These are phyloP conservation scores for Phoxinus dragarum DNA, from an alignment of 2,797 vertebrate species.

Conservation along the genomic window DNA sequence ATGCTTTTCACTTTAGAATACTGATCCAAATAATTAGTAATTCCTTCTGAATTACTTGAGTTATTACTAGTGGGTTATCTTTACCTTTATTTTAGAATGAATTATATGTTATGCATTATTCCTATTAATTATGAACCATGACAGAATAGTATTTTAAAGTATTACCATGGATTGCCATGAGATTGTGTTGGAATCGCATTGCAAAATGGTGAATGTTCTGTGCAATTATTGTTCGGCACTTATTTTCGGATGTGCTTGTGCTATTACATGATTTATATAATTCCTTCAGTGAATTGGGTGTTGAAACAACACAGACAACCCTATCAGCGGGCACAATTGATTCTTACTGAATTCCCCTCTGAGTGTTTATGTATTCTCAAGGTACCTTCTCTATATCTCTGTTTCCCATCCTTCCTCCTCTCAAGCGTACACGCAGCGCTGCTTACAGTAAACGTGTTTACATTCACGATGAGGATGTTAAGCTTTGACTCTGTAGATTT, in stretches of 20 bases:
- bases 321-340: not conserved
- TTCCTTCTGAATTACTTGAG: not conserved
- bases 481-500: conserved; percentile 21
- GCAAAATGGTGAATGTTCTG: not conserved
- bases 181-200: not conserved
- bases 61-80: not conserved
- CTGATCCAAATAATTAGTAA: not conserved
- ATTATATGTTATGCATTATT: not conserved
- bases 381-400: conserved; percentile 3
- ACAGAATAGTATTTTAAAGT: not conserved
- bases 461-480: conserved; percentile 4
- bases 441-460: conserved; percentile 33
- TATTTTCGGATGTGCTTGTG: not conserved
- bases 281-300: conserved; percentile 13
- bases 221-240: not conserved
- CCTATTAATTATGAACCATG: not conserved
- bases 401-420: not conserved
- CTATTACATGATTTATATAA: conserved; percentile 7
- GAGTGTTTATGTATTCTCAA: conserved; percentile 31
- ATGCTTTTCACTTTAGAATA: not conserved
- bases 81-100: not conserved
- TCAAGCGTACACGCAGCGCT: not conserved
- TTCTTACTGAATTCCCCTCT: conserved; percentile 6
- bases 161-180: not conserved
- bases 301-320: conserved; percentile 6